Conservation (phyloP, 2,888 invertebrate genomes). For the Exephanes ischioxanthus region DNA sequence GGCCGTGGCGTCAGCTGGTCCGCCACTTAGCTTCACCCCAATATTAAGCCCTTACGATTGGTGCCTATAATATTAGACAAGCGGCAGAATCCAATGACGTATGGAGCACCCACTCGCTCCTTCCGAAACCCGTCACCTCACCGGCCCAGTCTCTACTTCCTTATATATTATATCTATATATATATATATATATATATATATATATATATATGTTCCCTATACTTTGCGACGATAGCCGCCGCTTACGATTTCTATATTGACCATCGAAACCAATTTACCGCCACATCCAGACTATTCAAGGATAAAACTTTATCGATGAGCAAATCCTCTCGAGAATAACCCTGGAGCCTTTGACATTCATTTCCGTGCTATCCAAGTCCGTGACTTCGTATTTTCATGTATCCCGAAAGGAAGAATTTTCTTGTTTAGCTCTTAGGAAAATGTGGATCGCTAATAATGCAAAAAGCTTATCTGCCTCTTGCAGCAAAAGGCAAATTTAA, state of each 20-base stretch:
- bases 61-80: constrained; percentile 84
- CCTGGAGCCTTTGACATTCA: background rate
- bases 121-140: constrained; percentile 21
- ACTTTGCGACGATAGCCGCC: constrained; percentile 18
- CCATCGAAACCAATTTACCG: constrained; percentile 58
- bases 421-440: too few species aligned
- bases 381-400: background rate
- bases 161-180: constrained; percentile 15
- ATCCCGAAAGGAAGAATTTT: background rate
- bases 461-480: too few species aligned
- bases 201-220: constrained; percentile 32
- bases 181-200: constrained; percentile 6
- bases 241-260: constrained; percentile 65
- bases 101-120: constrained; percentile 71
- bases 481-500: too few species aligned
- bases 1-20: constrained; percentile 86
- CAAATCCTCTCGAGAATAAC: constrained; percentile 17
- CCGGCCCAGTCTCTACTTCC: constrained; percentile 32
- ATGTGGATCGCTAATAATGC: too few species aligned
- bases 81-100: constrained; percentile 83
- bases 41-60: constrained; percentile 85
- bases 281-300: constrained; percentile 42
- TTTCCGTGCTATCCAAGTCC: background rate
- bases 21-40: constrained; percentile 86
- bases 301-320: constrained; percentile 36